Conservation (phyloP, 2,113 vertebrate genomes). For the Hydrolagus affinis region DNA sequence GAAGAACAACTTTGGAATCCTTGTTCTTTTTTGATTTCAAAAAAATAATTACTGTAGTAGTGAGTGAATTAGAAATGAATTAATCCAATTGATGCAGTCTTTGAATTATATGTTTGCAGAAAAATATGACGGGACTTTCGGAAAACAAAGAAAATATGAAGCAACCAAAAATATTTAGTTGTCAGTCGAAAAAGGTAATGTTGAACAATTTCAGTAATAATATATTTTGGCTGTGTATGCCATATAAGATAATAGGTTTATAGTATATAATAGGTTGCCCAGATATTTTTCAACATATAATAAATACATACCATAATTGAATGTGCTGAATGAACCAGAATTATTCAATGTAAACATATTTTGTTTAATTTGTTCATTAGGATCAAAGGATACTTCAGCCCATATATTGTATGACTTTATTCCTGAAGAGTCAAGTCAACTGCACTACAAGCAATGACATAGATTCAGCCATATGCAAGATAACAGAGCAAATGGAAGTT, state of each 20-base stretch:
- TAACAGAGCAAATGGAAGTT: slow-evolving; percentile 21
- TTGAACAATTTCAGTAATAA: neutral
- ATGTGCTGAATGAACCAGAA: neutral
- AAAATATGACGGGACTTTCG: slow-evolving; percentile 1
- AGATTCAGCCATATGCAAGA: slow-evolving; percentile 20
- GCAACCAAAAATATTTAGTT: slow-evolving; percentile 28
- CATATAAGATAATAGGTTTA: neutral
- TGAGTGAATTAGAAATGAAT: neutral
- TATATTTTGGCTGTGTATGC: neutral
- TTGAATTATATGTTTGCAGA: neutral
- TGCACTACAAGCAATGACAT: slow-evolving; percentile 1
- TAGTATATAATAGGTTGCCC: too few relatives aligned
- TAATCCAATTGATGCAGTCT: neutral
- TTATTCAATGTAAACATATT: neutral
- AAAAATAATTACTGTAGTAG: neutral
- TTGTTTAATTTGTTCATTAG: slow-evolving; percentile 12
- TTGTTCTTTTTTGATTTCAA: too few relatives aligned
- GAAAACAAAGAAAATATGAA: slow-evolving; percentile 22
- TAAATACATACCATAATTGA: too few relatives aligned
- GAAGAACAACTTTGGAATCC: neutral
- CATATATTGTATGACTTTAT: slow-evolving; percentile 28
- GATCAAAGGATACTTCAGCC: slow-evolving; percentile 29
- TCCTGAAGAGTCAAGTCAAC: slow-evolving; percentile 24
- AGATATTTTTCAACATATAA: too few relatives aligned
- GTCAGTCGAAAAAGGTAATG: slow-evolving; percentile 23